Base-by-base conservation (phyloP, 2,797 vertebrate genomes). In the Arremon brunneinucha region DNA sequence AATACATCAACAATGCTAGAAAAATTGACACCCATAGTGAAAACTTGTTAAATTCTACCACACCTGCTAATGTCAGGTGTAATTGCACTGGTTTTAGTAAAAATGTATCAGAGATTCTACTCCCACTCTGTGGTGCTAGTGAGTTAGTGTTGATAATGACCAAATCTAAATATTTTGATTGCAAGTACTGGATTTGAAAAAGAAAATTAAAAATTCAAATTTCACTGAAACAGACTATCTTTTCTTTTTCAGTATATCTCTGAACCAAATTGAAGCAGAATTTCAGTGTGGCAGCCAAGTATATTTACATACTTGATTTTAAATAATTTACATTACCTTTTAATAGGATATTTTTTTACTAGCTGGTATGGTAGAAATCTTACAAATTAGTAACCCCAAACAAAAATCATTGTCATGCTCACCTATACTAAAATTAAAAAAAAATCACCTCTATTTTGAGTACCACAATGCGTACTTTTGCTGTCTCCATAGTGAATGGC, bases 281-380 rank as follows among this genome's bases (percentile, higher is more conserved):
- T 93, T 83, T 86, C 74, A 75, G 26, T 46, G 28, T 75, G 34
- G 14, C 52, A 92, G 52, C 24, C 53, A 81, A 87, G n/a, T 69
- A 91, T 89, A 83, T 85, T 90, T 91, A 83, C 50, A 78, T 67
- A 91, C 20, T 53, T 81, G 85, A 87, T 95, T 93, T 95, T 28
- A 96, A 89, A 89, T 72, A 82, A 77, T 87, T 90, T 86, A 46
- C 23, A 19, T 77, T 94, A 77, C 12, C 52, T 89, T 93, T 94
- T 93, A 90, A 37, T 49, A 47, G 26, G 14, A 57, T 53, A 60
- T 27, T 79, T 87, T 87, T 95, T 83, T 24, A 57, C 27, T 39
- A 44, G 20, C 18, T 78, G 35, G 13, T 43, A 53, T 62, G n/a
- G 19, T 74, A 90, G 71, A 90, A 70, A 44, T 46, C n/a, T 56